Evolutionary conservation across 1,140 invertebrate species (phyloP).

Genomic region (Hydropsyche tenuis): DNA sequence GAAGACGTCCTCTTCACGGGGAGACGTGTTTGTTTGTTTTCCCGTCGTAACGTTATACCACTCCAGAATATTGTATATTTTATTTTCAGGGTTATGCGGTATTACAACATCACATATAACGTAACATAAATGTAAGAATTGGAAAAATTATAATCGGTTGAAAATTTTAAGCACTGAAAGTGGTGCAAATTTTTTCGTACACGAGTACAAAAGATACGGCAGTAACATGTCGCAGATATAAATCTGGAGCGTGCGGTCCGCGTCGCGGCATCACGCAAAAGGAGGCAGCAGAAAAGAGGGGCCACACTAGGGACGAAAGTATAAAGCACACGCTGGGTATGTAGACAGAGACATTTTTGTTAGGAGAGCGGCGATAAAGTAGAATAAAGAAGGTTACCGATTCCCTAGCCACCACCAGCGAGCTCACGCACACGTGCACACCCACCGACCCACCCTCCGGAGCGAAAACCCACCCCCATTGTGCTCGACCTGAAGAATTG

Average conservation of each 20-base stretch:
- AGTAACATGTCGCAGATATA: slow-evolving; percentile 10
- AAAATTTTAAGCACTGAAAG: too few relatives aligned
- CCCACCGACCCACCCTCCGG: slow-evolving; percentile 14
- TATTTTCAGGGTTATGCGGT: too few relatives aligned
- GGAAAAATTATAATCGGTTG: too few relatives aligned
- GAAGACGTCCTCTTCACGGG: slow-evolving; percentile 17
- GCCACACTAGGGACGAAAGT: too few relatives aligned
- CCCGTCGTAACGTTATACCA: not conserved
- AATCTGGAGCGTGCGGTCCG: slow-evolving; percentile 23
- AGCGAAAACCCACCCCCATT: slow-evolving; percentile 12
- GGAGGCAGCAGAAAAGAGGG: not conserved
- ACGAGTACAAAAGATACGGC: not conserved
- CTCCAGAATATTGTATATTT: not conserved
- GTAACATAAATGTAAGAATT: too few relatives aligned
- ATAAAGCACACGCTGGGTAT: slow-evolving; percentile 31
- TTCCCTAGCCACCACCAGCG: not conserved
- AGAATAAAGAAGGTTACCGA: slow-evolving; percentile 37
- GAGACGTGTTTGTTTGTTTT: slow-evolving; percentile 19
- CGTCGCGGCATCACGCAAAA: slow-evolving; percentile 17
- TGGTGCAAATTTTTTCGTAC: too few relatives aligned
- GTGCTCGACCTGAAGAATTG: slow-evolving; percentile 48
- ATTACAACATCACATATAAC: too few relatives aligned
- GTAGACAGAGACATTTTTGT: slow-evolving; percentile 41
- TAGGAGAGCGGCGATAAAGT: slow-evolving; percentile 37
- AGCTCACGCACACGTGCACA: slow-evolving; percentile 20